Evolutionary conservation across 2,797 vertebrate species (phyloP).

Genomic region (Danio tinwini): DNA sequence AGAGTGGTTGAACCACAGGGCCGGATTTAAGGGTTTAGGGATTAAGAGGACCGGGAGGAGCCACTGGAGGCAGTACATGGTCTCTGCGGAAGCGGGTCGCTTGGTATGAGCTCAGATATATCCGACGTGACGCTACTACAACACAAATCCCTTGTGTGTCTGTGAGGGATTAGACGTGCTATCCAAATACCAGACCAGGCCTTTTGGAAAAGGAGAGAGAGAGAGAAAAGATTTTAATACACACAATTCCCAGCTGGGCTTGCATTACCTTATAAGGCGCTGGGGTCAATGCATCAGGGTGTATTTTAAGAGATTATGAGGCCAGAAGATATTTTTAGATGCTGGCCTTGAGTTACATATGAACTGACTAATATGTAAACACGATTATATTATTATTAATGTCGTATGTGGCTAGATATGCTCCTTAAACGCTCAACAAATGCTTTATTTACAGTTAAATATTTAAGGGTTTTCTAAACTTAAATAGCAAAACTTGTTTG

Average conservation of each 20-base stretch:
- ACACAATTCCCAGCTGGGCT: neutral
- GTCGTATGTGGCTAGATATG: too few species aligned
- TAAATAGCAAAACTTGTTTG: neutral
- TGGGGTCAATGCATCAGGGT: neutral
- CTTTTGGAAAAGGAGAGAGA: conserved; percentile 47
- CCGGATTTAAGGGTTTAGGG: conserved; percentile 97
- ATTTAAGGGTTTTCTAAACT: neutral
- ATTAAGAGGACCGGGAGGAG: conserved; percentile 97
- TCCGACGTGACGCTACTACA: conserved; percentile 51
- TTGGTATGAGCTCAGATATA: conserved; percentile 48
- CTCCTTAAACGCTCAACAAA: neutral
- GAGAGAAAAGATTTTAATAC: neutral
- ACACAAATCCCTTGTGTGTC: conserved; percentile 41
- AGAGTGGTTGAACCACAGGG: conserved; percentile 98
- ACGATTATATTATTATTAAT: neutral
- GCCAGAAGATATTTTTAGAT: conserved; percentile 11
- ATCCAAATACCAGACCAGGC: conserved; percentile 48
- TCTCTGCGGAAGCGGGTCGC: conserved; percentile 49
- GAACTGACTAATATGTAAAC: neutral
- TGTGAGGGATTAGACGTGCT: conserved; percentile 46
- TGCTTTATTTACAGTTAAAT: neutral
- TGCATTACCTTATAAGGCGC: conserved; percentile 1
- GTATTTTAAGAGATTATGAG: conserved; percentile 31
- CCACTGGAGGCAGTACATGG: conserved; percentile 99
- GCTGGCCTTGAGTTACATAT: neutral